Conservation (phyloP, 2,797 vertebrate genomes). For the Ctenochaetus hawaiiensis region DNA sequence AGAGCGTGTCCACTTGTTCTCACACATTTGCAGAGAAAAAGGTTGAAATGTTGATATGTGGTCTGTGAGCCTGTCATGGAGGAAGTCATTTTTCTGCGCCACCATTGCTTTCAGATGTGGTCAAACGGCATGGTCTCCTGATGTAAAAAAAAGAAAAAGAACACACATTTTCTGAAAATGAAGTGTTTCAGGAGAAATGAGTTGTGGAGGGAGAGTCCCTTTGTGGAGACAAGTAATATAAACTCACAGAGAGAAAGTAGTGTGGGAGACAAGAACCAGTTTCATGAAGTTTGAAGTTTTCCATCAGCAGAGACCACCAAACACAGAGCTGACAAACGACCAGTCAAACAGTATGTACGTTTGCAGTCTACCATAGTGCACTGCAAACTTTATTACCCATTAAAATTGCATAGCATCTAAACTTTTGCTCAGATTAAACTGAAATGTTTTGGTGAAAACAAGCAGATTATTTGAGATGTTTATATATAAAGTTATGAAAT, state of each 20-base stretch:
- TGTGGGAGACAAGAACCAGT: conserved; percentile 83
- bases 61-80: conserved; percentile 55
- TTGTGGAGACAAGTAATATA: conserved; percentile 80
- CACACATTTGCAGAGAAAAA: conserved; percentile 44
- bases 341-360: conserved; percentile 60
- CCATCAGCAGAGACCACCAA: conserved; percentile 79
- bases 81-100: conserved; percentile 77
- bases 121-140: conserved; percentile 64
- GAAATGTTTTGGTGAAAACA: conserved; percentile 28
- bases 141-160: conserved; percentile 60
- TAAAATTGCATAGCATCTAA: conserved; percentile 31
- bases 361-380: conserved; percentile 28
- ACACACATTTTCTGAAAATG: conserved; percentile 80
- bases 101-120: conserved; percentile 80
- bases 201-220: conserved; percentile 79
- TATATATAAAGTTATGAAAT: conserved; percentile 23
- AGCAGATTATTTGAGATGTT: neutral
- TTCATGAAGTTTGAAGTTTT: conserved; percentile 80
- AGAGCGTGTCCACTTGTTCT: conserved; percentile 52
- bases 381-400: conserved; percentile 42
- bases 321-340: conserved; percentile 69
- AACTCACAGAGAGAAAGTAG: conserved; percentile 80
- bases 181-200: conserved; percentile 87
- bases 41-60: conserved; percentile 45
- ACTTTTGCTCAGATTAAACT: conserved; percentile 21